Percentiles rank a stretch among this genome's conserved stretches.
These are phyloP conservation scores for Cherax destructor DNA, from an alignment of 1,140 invertebrate genomes.

Conservation along the genomic window DNA sequence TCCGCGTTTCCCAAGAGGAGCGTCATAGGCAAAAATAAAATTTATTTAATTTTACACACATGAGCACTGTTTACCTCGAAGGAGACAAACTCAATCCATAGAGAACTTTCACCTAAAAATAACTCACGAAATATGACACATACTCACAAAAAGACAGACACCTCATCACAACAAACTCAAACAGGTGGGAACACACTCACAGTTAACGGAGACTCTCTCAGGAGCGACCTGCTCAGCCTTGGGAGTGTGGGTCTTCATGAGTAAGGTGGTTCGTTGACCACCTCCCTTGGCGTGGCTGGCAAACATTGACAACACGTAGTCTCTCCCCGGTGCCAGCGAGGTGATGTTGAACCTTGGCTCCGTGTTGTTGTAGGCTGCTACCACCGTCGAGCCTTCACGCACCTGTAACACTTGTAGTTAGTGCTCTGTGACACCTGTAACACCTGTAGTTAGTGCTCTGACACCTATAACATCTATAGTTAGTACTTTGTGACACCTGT, in stretches of 20 bases:
- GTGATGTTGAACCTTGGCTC: conserved; percentile 47
- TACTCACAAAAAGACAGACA: not conserved
- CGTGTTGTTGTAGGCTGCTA: conserved; percentile 31
- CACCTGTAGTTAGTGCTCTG: not conserved
- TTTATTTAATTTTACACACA: too few species aligned
- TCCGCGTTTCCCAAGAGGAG: too few species aligned
- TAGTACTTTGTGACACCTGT: not conserved
- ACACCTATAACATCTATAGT: not conserved
- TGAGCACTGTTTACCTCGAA: too few species aligned
- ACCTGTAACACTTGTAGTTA: conserved; percentile 20
- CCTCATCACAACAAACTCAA: conserved; percentile 35
- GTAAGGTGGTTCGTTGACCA: conserved; percentile 17
- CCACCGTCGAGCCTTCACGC: conserved; percentile 17
- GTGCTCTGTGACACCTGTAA: not conserved
- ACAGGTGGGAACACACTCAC: conserved; percentile 29
- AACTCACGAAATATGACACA: not conserved
- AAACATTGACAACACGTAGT: conserved; percentile 42
- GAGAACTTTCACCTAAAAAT: not conserved
- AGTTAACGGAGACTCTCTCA: conserved; percentile 42
- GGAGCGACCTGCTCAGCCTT: conserved; percentile 54
- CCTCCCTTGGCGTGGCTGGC: conserved; percentile 26
- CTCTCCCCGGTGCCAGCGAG: conserved; percentile 29
- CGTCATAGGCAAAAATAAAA: too few species aligned
- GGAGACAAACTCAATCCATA: too few species aligned
- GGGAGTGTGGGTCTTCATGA: conserved; percentile 45